phyloP scores from a whole-genome alignment of 1,140 invertebrate genomes.

The Drosophila kurseongensis region DNA sequence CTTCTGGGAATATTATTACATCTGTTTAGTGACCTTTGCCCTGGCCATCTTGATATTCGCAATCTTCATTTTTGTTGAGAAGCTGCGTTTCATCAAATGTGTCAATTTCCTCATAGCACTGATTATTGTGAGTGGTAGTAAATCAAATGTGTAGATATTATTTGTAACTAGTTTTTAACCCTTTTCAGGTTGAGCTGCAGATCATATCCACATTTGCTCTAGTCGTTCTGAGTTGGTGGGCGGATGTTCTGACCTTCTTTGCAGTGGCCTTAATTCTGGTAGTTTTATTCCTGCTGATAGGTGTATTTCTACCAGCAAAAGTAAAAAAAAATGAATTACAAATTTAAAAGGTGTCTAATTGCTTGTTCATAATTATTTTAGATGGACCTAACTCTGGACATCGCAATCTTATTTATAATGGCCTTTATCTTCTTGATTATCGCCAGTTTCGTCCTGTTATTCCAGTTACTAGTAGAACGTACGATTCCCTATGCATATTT shows the following conservation, averaged over 20 bases:
- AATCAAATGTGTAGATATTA: background rate
- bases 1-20: conserved; percentile 9
- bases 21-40: conserved; percentile 32
- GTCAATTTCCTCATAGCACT: conserved; percentile 29
- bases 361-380: background rate
- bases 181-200: conserved; percentile 49
- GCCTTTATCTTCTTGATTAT: conserved; percentile 58
- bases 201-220: conserved; percentile 36
- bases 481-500: background rate
- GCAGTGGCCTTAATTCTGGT: conserved; percentile 3
- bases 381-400: conserved; percentile 64
- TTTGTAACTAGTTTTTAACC: background rate
- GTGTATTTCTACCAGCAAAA: conserved; percentile 19
- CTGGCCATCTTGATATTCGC: conserved; percentile 20
- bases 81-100: conserved; percentile 22
- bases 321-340: background rate
- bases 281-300: conserved; percentile 17
- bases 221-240: conserved; percentile 5
- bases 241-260: conserved; percentile 34
- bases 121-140: conserved; percentile 42
- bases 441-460: conserved; percentile 33
- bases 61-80: conserved; percentile 50
- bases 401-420: conserved; percentile 61
- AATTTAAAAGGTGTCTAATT: background rate
- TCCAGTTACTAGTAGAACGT: background rate